Evolutionary conservation across 2,113 vertebrate genomes (phyloP), one percentile per base, ranked within the genome.

Genomic region (Taurulus bubalis): DNA sequence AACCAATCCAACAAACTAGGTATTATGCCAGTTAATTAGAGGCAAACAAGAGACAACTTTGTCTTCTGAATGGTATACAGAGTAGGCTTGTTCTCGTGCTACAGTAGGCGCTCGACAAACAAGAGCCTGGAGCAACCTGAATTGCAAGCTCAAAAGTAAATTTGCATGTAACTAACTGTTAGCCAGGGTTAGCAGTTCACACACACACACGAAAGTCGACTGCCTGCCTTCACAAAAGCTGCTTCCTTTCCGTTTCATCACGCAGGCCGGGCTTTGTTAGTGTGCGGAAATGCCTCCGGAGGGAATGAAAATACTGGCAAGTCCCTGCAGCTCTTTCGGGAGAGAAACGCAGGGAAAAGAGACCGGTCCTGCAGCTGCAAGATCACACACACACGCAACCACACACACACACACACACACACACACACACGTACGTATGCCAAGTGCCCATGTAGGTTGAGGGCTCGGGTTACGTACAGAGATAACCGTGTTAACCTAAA

Each of bases 281-380:
- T 84, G 89, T 88, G 90, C 93, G 95, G 95, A 95, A 95, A 95
- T 95, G 94, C 95, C 95, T 95, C 88, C 81, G 92, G 93, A 94
- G 91, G 91, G 93, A 95, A 95, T 93, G 93, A 95, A 94, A 95
- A 95, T 94, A 95, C 90, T 94, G 93, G 93, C 94, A 94, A 94
- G 94, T 95, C 92, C 91, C 91, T 93, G 90, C 94, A 95, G 92
- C 92, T 93, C 92, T 75, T 89, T 89, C 85, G 87, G 85, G 75
- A 85, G 83, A 80, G 80, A 83, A 74, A 79, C 38, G 30, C 11
- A 22, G 32, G 65, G 70, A 32, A 81, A 34, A 56, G 76, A 86
- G 87, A 75, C 62, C 73, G 73, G 77, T 86, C 84, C 82, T 92
- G 90, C 94, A 94, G 93, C 92, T 94, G 92, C 86, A 82, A 64